A percentile compares a stretch with the other conserved stretches of the same genome.
Conservation (phyloP, 2,888 invertebrate species). For the Drosophila formosana region DNA sequence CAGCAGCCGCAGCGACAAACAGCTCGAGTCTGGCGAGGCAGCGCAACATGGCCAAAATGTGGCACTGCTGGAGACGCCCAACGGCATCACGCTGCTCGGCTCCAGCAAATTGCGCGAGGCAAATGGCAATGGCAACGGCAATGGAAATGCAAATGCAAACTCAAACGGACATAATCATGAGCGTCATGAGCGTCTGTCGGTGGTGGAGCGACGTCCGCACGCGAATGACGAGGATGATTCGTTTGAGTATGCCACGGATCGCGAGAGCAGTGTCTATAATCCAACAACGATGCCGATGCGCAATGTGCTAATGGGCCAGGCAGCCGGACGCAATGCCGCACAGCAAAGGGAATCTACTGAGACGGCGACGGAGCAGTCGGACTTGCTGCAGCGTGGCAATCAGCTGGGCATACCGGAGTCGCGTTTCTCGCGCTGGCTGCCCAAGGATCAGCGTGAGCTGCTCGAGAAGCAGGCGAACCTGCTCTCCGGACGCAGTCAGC, state of each 20-base stretch:
- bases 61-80: slow-evolving; percentile 83
- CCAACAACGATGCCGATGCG: slow-evolving; percentile 83
- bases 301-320: slow-evolving; percentile 72
- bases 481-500: slow-evolving; percentile 73
- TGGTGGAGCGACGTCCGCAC: slow-evolving; percentile 65
- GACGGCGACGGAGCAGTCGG: slow-evolving; percentile 50
- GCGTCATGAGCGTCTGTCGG: slow-evolving; percentile 64
- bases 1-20: slow-evolving; percentile 58
- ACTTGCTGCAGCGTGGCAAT: slow-evolving; percentile 81
- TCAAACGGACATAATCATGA: slow-evolving; percentile 55
- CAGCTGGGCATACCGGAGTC: slow-evolving; percentile 84
- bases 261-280: slow-evolving; percentile 84
- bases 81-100: slow-evolving; percentile 82
- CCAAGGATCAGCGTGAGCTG: slow-evolving; percentile 84
- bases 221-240: slow-evolving; percentile 82
- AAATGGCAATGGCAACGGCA: slow-evolving; percentile 38
- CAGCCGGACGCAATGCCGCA: slow-evolving; percentile 77
- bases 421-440: slow-evolving; percentile 84
- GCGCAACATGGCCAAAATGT: slow-evolving; percentile 82
- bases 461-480: slow-evolving; percentile 84
- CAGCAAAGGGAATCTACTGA: neutral
- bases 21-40: slow-evolving; percentile 60
- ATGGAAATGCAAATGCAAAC: slow-evolving; percentile 45
- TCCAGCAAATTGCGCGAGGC: slow-evolving; percentile 63
- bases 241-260: slow-evolving; percentile 83